Base-by-base conservation (phyloP, 2,113 vertebrate species). In the Anguilla japonica region DNA sequence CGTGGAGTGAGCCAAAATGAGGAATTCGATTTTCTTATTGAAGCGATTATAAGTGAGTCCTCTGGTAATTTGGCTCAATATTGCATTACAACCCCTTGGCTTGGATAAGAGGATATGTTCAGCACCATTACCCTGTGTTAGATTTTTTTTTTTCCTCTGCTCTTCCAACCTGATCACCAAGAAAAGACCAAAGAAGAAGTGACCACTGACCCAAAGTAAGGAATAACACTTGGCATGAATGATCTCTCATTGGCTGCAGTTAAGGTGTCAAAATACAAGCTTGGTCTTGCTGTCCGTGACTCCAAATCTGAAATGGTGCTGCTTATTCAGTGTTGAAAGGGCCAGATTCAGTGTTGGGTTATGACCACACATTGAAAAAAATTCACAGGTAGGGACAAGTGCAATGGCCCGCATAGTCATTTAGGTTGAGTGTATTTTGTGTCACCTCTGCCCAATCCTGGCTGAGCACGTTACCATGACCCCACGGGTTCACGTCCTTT, bases 31-130 rank as follows among this genome's bases (percentile, higher is more conserved):
- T 83, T 83, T 57, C 46, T 50, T 50, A 13, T 18, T n/a, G 13
- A 57, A 53, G n/a, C 13, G 5, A 83, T 53, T 53, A 83, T 26
- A 53, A 34, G 82, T 57, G 46, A 83, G 50, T 82, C 26, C 22
- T 83, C 40, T 56, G n/a, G n/a, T 83, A 9, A 83, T 83, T 53
- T 34, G 18, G 82, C 46, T 56, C n/a, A 57, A 34, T 83, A 53
- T 34, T 57, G 46, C 26, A 29, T 50, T 34, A 56, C 50, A 22
- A 3, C 41, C 46, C 43, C 46, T 50, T 15, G 14, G 41, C 43
- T 50, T 2, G 41, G 43, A 57, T 83, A 57, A 83, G 46, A 83
- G 46, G 82, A 83, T 83, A n/a, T 56, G 26, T 82, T 82, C 41
- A 46, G 80, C 41, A 82, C 46, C 80, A 82, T 82, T 82, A 82